phyloP scores from a whole-genome alignment of 2,113 vertebrate species.

The Orthonyx spaldingii region DNA sequence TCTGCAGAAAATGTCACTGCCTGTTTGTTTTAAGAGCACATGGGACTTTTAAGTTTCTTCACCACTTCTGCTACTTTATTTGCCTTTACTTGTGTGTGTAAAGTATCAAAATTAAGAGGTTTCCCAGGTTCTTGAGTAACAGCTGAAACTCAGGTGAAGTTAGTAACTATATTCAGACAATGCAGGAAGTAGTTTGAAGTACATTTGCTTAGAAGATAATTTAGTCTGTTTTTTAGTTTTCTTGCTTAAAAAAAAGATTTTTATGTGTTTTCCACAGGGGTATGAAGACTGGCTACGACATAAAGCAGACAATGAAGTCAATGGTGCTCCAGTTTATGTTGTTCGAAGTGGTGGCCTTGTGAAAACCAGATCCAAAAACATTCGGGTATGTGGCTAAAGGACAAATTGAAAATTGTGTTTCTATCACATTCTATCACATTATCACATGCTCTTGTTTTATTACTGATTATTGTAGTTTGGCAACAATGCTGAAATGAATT shows the following conservation, averaged over 20 bases:
- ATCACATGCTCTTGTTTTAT: neutral
- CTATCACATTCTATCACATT: neutral
- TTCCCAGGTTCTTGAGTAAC: neutral
- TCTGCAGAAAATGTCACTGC: neutral
- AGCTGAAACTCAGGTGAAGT: neutral
- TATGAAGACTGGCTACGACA: constrained; percentile 98
- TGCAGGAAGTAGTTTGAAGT: neutral
- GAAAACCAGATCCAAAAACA: constrained; percentile 96
- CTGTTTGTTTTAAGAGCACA: neutral
- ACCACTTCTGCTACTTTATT: neutral
- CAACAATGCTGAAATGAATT: neutral
- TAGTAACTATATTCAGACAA: neutral
- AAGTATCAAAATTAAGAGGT: neutral
- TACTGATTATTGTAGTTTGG: neutral
- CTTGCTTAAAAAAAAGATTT: neutral
- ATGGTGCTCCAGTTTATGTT: constrained; percentile 94
- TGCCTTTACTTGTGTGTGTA: neutral
- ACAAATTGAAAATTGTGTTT: neutral
- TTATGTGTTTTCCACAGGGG: constrained; percentile 74
- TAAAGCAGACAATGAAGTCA: constrained; percentile 98
- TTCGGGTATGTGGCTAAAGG: constrained; percentile 78
- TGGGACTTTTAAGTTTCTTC: neutral
- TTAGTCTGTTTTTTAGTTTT: neutral
- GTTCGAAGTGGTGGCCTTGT: constrained; percentile 97
- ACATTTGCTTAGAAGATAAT: neutral